Conservation (phyloP, 2,113 vertebrate species). For the Melospiza melodia region DNA sequence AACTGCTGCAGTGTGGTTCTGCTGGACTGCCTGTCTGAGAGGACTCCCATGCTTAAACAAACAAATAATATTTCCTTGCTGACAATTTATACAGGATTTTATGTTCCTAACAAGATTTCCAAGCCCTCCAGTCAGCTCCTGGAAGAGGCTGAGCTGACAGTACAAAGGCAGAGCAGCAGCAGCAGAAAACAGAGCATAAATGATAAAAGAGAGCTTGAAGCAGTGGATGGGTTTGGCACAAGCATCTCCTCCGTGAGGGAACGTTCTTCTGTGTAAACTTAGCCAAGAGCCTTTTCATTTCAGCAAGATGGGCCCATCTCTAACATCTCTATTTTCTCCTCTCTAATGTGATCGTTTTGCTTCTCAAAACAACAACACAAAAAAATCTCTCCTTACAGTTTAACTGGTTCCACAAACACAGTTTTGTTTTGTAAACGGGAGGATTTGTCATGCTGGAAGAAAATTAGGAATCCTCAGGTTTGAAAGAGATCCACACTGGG, state of each 20-base stretch:
- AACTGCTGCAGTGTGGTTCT: background rate
- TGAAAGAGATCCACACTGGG: fast-evolving
- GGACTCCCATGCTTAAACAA: constrained; percentile 26
- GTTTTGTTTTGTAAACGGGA: background rate
- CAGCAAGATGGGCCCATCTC: background rate
- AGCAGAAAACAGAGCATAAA: background rate
- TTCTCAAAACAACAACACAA: background rate
- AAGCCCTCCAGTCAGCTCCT: background rate
- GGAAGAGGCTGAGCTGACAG: constrained; percentile 15
- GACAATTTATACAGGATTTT: constrained; percentile 27
- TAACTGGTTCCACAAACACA: background rate
- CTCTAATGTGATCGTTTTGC: fast-evolving
- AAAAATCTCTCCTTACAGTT: background rate
- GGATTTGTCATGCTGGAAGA: background rate
- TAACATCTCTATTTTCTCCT: constrained; percentile 12
- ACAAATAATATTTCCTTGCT: constrained; percentile 37
- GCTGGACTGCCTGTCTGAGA: background rate
- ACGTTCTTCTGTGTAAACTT: background rate
- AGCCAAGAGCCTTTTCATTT: constrained; percentile 53
- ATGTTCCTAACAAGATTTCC: constrained; percentile 3
- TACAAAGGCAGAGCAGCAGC: constrained; percentile 1
- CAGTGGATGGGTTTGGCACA: background rate
- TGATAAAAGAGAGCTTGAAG: constrained; percentile 33
- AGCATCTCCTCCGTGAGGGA: background rate
- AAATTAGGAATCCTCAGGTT: background rate